A percentile compares a stretch with the other conserved stretches of the same genome.
Evolutionary conservation across 2,888 invertebrate genomes (phyloP).

Genomic region (Drosophila infuscata): DNA sequence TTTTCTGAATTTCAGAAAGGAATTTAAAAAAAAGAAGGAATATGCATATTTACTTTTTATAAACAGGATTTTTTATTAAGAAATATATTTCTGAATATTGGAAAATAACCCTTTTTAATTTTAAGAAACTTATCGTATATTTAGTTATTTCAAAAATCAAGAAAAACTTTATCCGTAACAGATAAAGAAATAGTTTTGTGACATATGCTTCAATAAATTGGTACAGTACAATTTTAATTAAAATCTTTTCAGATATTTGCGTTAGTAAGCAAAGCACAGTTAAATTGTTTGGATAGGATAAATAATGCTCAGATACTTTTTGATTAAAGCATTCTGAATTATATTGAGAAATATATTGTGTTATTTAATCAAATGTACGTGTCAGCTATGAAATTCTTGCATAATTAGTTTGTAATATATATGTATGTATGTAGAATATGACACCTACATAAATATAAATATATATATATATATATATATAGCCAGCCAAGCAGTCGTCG

Average conservation of each 20-base stretch:
- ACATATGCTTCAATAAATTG: neutral
- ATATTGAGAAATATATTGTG: neutral
- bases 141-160: neutral
- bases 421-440: constrained; percentile 19
- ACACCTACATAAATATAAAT: constrained; percentile 32
- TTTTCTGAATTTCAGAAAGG: neutral
- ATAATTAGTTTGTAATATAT: neutral
- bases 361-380: neutral
- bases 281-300: neutral
- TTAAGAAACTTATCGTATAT: neutral
- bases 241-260: neutral
- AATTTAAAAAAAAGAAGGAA: neutral
- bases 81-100: neutral
- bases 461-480: neutral
- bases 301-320: neutral
- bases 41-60: neutral
- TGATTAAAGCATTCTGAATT: neutral
- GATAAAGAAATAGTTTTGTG: neutral
- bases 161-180: neutral
- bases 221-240: neutral
- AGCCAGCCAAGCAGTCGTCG: constrained; percentile 1
- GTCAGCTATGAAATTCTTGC: neutral
- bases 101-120: neutral
- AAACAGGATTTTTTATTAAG: neutral
- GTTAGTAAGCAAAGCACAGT: neutral